phyloP scores from a whole-genome alignment of 2,888 invertebrate genomes.

The Hipparchia sbordonii region DNA sequence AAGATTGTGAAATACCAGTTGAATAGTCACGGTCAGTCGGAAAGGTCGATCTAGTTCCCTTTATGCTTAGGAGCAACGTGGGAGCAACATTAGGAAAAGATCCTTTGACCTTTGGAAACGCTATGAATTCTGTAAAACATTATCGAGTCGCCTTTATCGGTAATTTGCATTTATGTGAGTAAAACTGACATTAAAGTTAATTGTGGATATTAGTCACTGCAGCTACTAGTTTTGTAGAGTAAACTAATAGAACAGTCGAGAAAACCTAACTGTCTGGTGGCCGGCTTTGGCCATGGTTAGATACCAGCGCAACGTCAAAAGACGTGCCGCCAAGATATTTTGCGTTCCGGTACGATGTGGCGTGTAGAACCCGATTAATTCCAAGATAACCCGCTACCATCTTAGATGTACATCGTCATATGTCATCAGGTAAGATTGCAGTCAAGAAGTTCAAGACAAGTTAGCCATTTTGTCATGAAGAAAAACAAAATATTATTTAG shows the following conservation, averaged over 20 bases:
- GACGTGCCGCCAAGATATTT: too few species aligned
- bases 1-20: conserved; percentile 54
- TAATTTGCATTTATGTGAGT: conserved; percentile 16
- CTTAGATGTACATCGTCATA: too few species aligned
- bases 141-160: conserved; percentile 14
- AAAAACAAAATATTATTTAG: too few species aligned
- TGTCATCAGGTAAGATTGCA: too few species aligned
- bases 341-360: too few species aligned
- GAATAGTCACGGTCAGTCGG: conserved; percentile 48
- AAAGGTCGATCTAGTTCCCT: conserved; percentile 41
- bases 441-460: too few species aligned
- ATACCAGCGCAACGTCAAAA: too few species aligned
- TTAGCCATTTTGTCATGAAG: too few species aligned
- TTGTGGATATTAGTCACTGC: background rate
- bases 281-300: too few species aligned
- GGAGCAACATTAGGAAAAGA: conserved; percentile 37
- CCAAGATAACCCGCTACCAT: too few species aligned
- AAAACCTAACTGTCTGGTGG: too few species aligned
- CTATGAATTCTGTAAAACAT: conserved; percentile 27
- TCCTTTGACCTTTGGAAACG: conserved; percentile 42
- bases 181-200: conserved; percentile 1
- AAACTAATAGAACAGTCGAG: background rate
- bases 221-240: background rate
- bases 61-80: conserved; percentile 35
- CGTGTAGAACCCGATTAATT: too few species aligned